Conservation (phyloP, 2,113 vertebrate species). For the Tiliqua scincoides region DNA sequence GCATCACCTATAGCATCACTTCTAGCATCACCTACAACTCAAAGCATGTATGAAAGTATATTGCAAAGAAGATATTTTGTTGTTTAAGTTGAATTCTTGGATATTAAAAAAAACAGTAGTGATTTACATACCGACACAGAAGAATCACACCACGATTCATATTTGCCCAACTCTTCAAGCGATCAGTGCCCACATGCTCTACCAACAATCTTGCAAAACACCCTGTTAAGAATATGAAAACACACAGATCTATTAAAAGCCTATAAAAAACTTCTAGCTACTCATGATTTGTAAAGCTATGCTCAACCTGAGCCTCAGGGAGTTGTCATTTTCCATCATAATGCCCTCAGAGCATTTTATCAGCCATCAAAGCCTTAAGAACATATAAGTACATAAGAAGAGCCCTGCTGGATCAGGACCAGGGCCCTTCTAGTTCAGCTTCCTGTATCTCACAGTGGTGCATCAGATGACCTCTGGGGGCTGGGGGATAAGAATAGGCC, state of each 20-base stretch:
- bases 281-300: neutral
- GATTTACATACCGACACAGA: slow-evolving; percentile 85
- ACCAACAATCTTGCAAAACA: slow-evolving; percentile 87
- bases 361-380: no score
- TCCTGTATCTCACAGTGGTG: no score
- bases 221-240: slow-evolving; percentile 71
- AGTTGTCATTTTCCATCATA: no score
- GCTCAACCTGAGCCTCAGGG: no score
- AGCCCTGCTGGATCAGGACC: no score
- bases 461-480: no score
- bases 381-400: no score
- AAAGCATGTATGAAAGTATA: fast-evolving
- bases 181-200: slow-evolving; percentile 85
- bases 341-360: no score
- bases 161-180: slow-evolving; percentile 85
- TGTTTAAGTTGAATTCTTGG: neutral
- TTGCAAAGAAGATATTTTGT: neutral
- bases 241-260: neutral
- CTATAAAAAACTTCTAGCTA: slow-evolving; percentile 1
- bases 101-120: neutral
- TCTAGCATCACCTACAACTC: neutral
- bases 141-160: slow-evolving; percentile 94
- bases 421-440: no score
- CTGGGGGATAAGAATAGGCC: no score
- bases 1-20: neutral